phyloP scores from a whole-genome alignment of 2,113 vertebrate genomes.

The Myocastor coypus region DNA sequence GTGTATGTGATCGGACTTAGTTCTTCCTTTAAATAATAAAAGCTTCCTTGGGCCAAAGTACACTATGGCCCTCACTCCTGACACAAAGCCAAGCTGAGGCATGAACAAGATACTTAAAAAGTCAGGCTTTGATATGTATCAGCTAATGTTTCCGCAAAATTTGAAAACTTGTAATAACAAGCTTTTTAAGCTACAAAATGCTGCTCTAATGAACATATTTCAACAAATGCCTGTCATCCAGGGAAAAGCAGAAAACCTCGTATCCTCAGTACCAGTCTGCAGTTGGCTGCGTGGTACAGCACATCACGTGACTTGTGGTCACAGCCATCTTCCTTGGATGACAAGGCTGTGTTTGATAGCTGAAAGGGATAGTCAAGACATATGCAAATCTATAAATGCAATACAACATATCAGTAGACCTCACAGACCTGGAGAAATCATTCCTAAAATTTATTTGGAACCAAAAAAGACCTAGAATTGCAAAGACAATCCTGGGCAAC shows the following conservation, averaged over 20 bases:
- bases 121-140: background rate
- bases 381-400: too few species aligned
- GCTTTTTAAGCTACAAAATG: constrained; percentile 36
- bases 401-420: too few species aligned
- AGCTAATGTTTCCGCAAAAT: background rate
- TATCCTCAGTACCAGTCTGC: background rate
- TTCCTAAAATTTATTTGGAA: too few species aligned
- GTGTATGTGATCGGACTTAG: background rate
- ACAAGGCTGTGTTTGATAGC: background rate
- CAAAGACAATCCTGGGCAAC: too few species aligned
- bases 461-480: too few species aligned
- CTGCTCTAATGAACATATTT: constrained; percentile 43
- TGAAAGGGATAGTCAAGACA: too few species aligned
- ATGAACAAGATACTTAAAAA: background rate
- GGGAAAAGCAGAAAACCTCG: background rate
- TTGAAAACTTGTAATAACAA: constrained; percentile 37
- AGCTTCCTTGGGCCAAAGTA: background rate
- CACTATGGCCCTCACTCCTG: background rate
- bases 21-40: background rate
- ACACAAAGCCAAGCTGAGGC: background rate
- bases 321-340: background rate
- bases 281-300: background rate
- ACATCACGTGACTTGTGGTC: background rate
- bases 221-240: background rate
- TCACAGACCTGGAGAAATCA: too few species aligned